A percentile compares a stretch with the other conserved stretches of the same genome.
These are phyloP conservation scores for Lepisosteus oculatus DNA, from an alignment of 2,113 vertebrate genomes.

Conservation along the genomic window DNA sequence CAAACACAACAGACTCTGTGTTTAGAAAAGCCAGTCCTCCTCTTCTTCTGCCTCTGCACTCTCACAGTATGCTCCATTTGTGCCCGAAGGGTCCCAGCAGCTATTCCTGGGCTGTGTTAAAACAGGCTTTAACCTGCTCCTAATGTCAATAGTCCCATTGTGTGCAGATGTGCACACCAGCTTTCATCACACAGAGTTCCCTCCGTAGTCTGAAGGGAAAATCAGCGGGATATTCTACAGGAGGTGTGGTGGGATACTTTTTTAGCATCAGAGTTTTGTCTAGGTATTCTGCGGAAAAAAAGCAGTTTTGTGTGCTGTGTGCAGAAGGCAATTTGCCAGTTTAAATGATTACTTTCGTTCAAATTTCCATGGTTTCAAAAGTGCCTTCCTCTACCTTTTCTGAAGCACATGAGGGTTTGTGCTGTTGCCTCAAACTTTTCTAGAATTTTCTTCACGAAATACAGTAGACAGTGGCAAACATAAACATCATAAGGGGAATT, in stretches of 20 bases:
- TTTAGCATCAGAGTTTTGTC: background rate
- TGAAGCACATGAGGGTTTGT: background rate
- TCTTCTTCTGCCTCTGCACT: constrained; percentile 27
- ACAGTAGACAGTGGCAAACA: too few relatives aligned
- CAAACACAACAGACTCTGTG: constrained; percentile 38
- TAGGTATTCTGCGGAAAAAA: background rate
- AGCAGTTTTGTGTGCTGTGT: background rate
- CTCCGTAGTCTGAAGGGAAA: constrained; percentile 48
- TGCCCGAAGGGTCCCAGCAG: constrained; percentile 8
- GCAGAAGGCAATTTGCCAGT: background rate
- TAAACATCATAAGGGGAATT: too few relatives aligned
- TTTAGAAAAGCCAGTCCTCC: constrained; percentile 36
- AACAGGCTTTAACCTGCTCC: constrained; percentile 68
- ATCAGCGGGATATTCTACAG: background rate
- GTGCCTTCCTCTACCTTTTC: background rate
- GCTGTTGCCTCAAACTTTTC: background rate
- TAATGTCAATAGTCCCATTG: constrained; percentile 68
- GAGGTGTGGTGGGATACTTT: background rate
- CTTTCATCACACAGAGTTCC: constrained; percentile 61
- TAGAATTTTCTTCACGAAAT: background rate
- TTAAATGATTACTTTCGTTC: background rate
- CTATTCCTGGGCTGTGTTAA: constrained; percentile 60
- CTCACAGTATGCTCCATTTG: constrained; percentile 7
- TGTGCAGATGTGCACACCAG: constrained; percentile 67
- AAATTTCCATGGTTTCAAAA: background rate